Evolutionary conservation across 2,888 invertebrate species (phyloP).

Genomic region (Onthophagus sagittarius): DNA sequence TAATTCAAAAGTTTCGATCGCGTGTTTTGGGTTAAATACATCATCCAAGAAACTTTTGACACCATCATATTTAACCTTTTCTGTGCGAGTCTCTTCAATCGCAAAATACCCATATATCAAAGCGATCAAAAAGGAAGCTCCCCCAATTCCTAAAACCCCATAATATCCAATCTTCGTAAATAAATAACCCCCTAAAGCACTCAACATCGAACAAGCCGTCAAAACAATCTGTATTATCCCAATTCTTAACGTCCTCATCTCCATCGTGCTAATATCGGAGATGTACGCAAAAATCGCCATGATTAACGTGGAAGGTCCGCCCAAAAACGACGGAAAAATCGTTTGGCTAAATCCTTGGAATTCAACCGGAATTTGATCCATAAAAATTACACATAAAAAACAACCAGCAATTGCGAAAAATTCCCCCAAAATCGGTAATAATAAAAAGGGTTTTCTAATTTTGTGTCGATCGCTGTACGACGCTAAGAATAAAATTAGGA

Average conservation of each 20-base stretch:
- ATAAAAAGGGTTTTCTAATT: conserved; percentile 44
- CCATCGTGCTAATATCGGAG: conserved; percentile 50
- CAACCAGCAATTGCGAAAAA: conserved; percentile 51
- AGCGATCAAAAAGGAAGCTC: conserved; percentile 35
- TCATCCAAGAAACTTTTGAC: conserved; percentile 34
- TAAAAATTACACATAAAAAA: conserved; percentile 54
- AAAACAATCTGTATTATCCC: conserved; percentile 53
- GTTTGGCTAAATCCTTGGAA: conserved; percentile 54
- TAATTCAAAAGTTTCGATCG: conserved; percentile 40
- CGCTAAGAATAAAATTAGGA: conserved; percentile 44
- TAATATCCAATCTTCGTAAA: conserved; percentile 40
- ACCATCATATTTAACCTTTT: conserved; percentile 27
- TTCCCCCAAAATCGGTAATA: conserved; percentile 45
- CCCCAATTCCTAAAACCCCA: conserved; percentile 38
- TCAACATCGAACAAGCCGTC: conserved; percentile 24
- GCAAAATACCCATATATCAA: conserved; percentile 41
- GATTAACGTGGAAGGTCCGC: conserved; percentile 52
- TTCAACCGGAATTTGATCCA: conserved; percentile 54
- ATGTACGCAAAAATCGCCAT: conserved; percentile 47
- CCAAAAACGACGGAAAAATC: conserved; percentile 55
- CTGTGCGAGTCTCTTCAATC: conserved; percentile 35
- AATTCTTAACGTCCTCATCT: conserved; percentile 59
- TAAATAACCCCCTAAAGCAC: conserved; percentile 39
- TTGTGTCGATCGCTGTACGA: conserved; percentile 46
- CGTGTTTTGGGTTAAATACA: conserved; percentile 41